phyloP scores from a whole-genome alignment of 1,140 invertebrate species.

The Oscheius sp. region DNA sequence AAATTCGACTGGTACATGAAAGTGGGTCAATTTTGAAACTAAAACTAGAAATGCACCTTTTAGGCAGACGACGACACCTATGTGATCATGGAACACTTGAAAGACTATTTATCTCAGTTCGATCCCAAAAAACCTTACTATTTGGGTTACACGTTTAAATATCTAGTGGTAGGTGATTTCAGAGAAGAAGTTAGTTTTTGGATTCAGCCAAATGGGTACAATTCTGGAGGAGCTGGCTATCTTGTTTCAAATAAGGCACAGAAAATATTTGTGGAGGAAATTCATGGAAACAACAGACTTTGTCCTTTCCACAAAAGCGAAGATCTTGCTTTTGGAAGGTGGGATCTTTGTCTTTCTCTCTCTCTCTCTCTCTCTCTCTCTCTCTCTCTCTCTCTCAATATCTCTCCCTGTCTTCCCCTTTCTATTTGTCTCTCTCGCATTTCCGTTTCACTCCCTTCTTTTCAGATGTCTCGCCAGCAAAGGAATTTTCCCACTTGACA shows the following conservation, averaged over 20 bases:
- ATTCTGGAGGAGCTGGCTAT: slow-evolving; percentile 76
- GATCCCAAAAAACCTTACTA: slow-evolving; percentile 55
- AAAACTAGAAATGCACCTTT: not conserved
- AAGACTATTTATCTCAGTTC: slow-evolving; percentile 33
- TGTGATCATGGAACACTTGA: slow-evolving; percentile 50
- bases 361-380: not conserved
- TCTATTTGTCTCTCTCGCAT: too few species aligned
- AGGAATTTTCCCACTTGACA: slow-evolving; percentile 78
- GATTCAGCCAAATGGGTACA: slow-evolving; percentile 71
- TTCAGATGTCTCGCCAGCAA: slow-evolving; percentile 74
- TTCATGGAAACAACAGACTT: slow-evolving; percentile 68
- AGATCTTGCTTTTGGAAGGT: slow-evolving; percentile 80
- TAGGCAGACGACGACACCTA: slow-evolving; percentile 59
- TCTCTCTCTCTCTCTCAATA: too few species aligned
- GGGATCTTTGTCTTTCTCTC: not conserved
- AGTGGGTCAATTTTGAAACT: not conserved
- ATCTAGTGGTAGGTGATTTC: slow-evolving; percentile 28
- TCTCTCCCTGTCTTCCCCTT: too few species aligned
- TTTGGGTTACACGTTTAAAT: slow-evolving; percentile 54
- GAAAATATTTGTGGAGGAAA: slow-evolving; percentile 38
- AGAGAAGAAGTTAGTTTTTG: not conserved
- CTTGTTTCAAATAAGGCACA: slow-evolving; percentile 60
- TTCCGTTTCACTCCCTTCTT: too few species aligned
- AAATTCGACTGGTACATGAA: slow-evolving; percentile 61
- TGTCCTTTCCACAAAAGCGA: slow-evolving; percentile 73